Evolutionary conservation across 2,888 invertebrate genomes (phyloP), one percentile per base, ranked within the genome.

Genomic region (Pseudeuparius sepicola): DNA sequence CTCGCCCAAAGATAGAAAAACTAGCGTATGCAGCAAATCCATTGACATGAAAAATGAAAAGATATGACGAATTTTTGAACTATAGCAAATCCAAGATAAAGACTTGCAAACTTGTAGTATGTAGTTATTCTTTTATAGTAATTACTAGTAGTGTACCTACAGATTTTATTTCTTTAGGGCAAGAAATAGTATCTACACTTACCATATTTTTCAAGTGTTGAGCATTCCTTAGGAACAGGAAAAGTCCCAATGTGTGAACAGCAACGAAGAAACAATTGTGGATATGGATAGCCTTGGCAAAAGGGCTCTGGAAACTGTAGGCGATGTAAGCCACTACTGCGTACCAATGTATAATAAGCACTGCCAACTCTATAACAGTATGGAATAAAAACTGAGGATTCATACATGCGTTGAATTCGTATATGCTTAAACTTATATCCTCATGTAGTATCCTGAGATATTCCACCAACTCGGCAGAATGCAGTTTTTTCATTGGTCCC

Each of bases 201-300:
- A 63, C 61, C 54, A 58, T 55, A 41, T 58, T 57, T 35, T 57
- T 55, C 17, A 60, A 46, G 13, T 55, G 50, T 34, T 61, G 60
- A 2, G 57, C 56, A 25, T 53, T 53, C 40, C 54, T 59, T 39
- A 62, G 42, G 42, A 60, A 56, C 23, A 57, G 36, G 36, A 56
- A 57, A 24, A 63, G 41, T 13, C 57, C 61, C 31, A 50, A 34
- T 0, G 54, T 55, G 36, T 63, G 63, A 24, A 55, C 31, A 9
- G 55, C 14, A 1, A 60, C 57, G 37, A 54, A 60, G 10, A 57
- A 34, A 37, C 56, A 53, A 41, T 62, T 62, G 16, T 60, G 39
- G 4, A 58, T 46, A 37, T 61, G 55, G 4, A 59, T 53, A 0
- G 53, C 52, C 13, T 45, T 48, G 14, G 57, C 55, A 16, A 45